phyloP scores from a whole-genome alignment of 2,797 vertebrate species.

The Tokudaia muenninki region DNA sequence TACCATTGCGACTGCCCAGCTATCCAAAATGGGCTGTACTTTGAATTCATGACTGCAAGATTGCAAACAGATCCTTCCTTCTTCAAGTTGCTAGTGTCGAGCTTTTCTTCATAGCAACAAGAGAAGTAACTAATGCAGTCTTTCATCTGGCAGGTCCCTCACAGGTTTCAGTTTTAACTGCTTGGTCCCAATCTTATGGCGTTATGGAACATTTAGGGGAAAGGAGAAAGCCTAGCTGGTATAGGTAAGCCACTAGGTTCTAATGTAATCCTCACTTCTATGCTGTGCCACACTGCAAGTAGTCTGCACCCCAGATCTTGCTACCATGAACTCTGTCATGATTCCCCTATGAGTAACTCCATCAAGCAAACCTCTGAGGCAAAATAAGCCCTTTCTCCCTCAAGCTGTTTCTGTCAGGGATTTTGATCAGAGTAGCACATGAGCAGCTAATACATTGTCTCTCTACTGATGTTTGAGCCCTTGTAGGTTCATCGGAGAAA shows the following conservation, averaged over 20 bases:
- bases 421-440: background rate
- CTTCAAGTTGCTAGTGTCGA: background rate
- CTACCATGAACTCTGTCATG: background rate
- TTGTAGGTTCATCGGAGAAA: background rate
- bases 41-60: background rate
- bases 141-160: background rate
- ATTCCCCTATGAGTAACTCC: background rate
- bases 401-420: background rate
- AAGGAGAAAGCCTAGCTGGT: background rate
- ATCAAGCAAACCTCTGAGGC: background rate
- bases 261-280: background rate
- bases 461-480: background rate
- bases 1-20: background rate
- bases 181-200: background rate
- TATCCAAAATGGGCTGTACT: too few species aligned
- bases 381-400: background rate
- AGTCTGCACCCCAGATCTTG: background rate
- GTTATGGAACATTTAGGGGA: background rate
- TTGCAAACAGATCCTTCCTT: background rate
- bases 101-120: background rate
- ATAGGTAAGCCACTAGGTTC: background rate
- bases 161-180: background rate
- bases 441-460: background rate
- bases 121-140: background rate
- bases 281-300: too few species aligned